These are phyloP conservation scores for Catostomus latipinnis DNA, from an alignment of 2,797 vertebrate species.

Conservation along the genomic window DNA sequence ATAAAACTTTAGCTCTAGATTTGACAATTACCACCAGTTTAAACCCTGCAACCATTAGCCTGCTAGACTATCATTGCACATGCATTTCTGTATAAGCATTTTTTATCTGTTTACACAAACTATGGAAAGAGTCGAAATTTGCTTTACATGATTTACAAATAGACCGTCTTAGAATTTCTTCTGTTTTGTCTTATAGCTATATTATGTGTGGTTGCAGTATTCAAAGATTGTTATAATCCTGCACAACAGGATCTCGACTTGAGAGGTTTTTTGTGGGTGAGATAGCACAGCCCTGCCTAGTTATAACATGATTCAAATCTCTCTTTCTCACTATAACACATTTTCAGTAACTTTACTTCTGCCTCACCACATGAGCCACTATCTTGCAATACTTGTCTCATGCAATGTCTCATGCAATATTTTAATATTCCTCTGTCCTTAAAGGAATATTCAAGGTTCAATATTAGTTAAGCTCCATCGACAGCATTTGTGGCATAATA, in stretches of 20 bases:
- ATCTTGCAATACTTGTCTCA: neutral
- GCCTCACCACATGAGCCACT: constrained; percentile 11
- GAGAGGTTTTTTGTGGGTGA: constrained; percentile 7
- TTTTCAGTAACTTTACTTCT: neutral
- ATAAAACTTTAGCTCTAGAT: neutral
- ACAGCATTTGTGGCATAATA: too few relatives aligned
- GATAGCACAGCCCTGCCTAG: neutral
- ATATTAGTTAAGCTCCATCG: too few relatives aligned
- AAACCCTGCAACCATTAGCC: too few relatives aligned
- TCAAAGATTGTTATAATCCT: constrained; percentile 1
- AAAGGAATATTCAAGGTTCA: neutral
- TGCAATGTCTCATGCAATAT: neutral
- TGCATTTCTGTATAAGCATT: neutral
- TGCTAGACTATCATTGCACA: neutral
- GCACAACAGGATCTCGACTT: constrained; percentile 8
- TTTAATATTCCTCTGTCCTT: neutral
- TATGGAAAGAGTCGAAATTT: too few relatives aligned
- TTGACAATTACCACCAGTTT: neutral
- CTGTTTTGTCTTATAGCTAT: constrained; percentile 1
- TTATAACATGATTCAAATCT: neutral
- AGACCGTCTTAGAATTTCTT: neutral
- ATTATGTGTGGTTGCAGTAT: neutral
- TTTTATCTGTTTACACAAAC: too few relatives aligned
- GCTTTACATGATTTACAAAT: too few relatives aligned
- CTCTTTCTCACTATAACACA: neutral